phyloP scores from a whole-genome alignment of 2,797 vertebrate species.

The Chelon labrosus region DNA sequence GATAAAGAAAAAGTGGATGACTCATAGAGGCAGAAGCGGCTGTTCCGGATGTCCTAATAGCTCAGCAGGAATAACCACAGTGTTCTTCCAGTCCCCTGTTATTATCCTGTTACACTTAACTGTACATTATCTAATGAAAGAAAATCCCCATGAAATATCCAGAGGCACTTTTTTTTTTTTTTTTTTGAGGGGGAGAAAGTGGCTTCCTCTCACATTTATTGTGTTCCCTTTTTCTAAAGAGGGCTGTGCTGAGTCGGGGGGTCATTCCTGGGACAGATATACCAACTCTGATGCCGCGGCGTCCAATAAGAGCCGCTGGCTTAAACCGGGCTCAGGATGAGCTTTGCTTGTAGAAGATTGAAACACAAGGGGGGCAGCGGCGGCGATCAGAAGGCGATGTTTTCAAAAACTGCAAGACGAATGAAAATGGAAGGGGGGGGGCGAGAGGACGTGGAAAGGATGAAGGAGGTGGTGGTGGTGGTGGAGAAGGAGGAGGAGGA shows the following conservation, averaged over 20 bases:
- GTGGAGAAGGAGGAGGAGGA: conserved; percentile 27
- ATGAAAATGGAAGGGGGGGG: conserved; percentile 4
- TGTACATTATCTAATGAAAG: conserved; percentile 50
- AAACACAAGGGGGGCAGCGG: conserved; percentile 3
- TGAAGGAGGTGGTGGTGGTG: conserved; percentile 47
- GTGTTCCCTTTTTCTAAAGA: conserved; percentile 3
- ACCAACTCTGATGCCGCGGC: background rate
- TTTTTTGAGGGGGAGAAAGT: conserved; percentile 4
- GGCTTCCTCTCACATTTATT: background rate
- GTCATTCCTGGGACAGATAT: conserved; percentile 36
- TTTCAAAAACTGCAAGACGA: conserved; percentile 50
- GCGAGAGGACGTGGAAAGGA: conserved; percentile 6
- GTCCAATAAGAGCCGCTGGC: conserved; percentile 48
- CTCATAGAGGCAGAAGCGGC: conserved; percentile 28
- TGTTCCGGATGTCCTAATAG: conserved; percentile 45
- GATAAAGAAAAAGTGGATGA: conserved; percentile 24
- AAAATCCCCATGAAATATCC: conserved; percentile 46
- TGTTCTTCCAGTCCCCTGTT: conserved; percentile 43
- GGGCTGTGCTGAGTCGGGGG: conserved; percentile 24
- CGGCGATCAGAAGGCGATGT: conserved; percentile 32
- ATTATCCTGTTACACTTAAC: conserved; percentile 64
- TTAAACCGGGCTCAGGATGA: conserved; percentile 40
- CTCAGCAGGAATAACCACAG: conserved; percentile 65
- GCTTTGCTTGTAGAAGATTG: conserved; percentile 54
- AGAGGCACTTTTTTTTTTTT: conserved; percentile 5